Conservation (phyloP, 1,140 invertebrate genomes). For the Caerostris darwini region DNA sequence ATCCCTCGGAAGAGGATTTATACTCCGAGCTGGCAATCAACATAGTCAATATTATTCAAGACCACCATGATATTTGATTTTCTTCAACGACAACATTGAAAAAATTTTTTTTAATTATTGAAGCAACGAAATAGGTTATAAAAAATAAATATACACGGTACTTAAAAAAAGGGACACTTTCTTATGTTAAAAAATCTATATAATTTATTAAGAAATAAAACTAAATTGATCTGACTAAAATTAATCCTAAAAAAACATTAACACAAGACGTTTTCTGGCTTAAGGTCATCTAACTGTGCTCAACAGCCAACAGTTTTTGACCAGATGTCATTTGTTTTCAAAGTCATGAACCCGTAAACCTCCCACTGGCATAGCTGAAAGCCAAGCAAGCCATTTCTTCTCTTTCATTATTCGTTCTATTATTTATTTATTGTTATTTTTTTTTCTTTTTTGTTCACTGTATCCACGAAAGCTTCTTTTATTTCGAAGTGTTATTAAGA, state of each 20-base stretch:
- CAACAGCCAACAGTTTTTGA: background rate
- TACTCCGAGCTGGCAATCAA: no score
- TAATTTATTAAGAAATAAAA: no score
- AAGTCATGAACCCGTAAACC: constrained; percentile 21
- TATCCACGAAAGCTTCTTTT: background rate
- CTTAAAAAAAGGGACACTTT: no score
- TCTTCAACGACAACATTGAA: no score
- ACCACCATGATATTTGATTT: no score
- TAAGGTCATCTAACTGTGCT: background rate
- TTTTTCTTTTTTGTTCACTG: background rate
- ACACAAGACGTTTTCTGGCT: background rate
- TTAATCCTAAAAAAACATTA: background rate
- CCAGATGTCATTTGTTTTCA: constrained; percentile 2
- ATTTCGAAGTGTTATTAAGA: background rate
- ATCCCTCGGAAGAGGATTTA: no score
- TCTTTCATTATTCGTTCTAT: background rate
- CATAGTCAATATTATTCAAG: no score
- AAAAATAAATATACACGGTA: no score
- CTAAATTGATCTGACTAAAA: no score
- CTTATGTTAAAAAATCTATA: no score
- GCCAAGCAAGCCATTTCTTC: background rate
- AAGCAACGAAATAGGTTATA: no score
- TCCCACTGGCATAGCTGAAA: constrained; percentile 8
- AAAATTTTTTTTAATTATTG: no score
- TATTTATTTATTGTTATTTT: background rate